phyloP scores from a whole-genome alignment of 2,113 vertebrate genomes.

The Crotalus viridis region DNA sequence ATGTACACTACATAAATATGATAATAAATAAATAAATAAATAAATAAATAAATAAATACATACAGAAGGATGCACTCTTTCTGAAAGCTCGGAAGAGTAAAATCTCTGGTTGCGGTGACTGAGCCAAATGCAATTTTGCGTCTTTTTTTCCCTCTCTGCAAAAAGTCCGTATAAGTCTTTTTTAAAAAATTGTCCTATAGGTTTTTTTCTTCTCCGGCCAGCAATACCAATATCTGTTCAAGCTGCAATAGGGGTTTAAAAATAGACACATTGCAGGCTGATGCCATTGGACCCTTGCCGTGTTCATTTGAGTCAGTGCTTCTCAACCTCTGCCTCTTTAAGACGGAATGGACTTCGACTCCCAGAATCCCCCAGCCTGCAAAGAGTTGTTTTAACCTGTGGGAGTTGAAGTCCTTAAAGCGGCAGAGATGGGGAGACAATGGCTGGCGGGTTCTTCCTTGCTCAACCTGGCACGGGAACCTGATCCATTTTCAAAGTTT shows the following conservation, averaged over 20 bases:
- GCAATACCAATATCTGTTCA: neutral
- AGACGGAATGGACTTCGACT: neutral
- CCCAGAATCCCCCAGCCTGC: neutral
- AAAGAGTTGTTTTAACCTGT: neutral
- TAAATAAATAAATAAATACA: too few species aligned
- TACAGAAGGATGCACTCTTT: too few species aligned
- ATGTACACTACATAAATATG: too few species aligned
- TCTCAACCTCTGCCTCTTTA: neutral
- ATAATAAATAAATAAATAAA: too few species aligned
- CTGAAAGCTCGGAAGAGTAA: too few species aligned
- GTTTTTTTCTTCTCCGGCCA: too few species aligned
- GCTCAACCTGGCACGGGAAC: too few species aligned
- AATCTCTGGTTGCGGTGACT: too few species aligned
- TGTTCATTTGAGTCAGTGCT: neutral
- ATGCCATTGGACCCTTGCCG: neutral
- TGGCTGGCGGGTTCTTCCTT: neutral
- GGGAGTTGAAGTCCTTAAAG: neutral
- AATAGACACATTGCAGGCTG: neutral
- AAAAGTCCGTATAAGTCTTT: neutral
- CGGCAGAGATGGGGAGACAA: neutral
- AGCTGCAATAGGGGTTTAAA: neutral
- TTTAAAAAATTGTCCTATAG: too few species aligned
- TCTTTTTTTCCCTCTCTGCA: neutral
- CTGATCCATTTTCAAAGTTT: too few species aligned
- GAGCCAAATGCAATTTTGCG: too few species aligned